Percentiles rank a stretch among this genome's conserved stretches.
phyloP scores from a whole-genome alignment of 2,797 vertebrate species.

The Gorsachius magnificus region DNA sequence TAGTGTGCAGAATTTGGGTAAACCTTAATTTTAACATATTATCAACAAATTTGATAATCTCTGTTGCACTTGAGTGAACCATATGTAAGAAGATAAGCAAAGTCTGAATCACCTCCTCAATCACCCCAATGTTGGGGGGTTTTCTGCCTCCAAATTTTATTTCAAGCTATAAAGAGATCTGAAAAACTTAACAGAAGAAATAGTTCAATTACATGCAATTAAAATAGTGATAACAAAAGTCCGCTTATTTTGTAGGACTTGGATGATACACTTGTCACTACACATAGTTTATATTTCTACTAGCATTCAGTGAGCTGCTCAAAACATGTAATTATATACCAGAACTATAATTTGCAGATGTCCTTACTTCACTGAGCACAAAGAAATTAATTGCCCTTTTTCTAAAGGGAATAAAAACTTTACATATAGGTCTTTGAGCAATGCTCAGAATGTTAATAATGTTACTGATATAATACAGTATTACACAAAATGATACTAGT shows the following conservation, averaged over 20 bases:
- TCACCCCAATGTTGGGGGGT: accelerated
- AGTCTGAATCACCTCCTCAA: neutral
- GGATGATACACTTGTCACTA: neutral
- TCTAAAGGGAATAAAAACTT: slow-evolving; percentile 10
- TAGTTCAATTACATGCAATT: neutral
- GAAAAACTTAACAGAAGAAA: neutral
- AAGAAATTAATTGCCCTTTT: slow-evolving; percentile 50
- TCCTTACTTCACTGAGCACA: slow-evolving; percentile 35
- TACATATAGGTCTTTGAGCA: neutral
- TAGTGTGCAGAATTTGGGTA: neutral
- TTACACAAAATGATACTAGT: neutral
- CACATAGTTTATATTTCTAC: slow-evolving; percentile 18
- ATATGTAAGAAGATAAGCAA: neutral
- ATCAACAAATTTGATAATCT: neutral
- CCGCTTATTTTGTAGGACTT: neutral
- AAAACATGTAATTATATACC: slow-evolving; percentile 51
- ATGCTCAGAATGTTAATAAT: neutral
- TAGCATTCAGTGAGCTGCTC: neutral
- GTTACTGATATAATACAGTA: neutral
- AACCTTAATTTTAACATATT: neutral
- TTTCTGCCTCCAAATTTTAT: neutral
- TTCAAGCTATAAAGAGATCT: neutral
- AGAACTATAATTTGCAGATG: slow-evolving; percentile 57
- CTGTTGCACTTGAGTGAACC: neutral
- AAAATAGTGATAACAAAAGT: neutral